Evolutionary conservation across 2,113 vertebrate genomes (phyloP), one percentile per base, ranked within the genome.

Genomic region (Coturnix japonica): DNA sequence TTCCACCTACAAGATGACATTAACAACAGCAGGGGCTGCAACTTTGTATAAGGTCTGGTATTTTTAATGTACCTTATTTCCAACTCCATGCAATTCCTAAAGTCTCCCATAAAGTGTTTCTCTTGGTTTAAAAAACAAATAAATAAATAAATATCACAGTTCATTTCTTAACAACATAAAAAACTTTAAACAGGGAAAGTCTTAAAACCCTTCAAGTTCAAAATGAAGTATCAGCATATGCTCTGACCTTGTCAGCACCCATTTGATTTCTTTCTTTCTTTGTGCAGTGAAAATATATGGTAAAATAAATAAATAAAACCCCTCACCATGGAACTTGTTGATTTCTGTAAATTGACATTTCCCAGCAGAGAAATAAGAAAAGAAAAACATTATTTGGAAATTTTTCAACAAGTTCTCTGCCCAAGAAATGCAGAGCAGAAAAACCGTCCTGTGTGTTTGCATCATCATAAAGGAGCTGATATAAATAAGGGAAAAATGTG

Each of bases 231-330:
- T 61, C 66, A 82, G 90, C 86, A 78, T 39, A 22, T 81, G 88
- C 72, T 69, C 75, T 91, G 61, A 93, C 86, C 83, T 84, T 93
- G 80, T 90, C 88, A 91, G 88, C 46, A 21, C 51, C 63, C 25
- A 31, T 63, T 81, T 0, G 0, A 41, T 84, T 92, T 83, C 82
- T 46, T 46, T 28, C 77, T 44, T 51, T 85, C 25, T 69, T 72
- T 56, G 22, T 2, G 7, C 13, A 77, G 72, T 41, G 19, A 90
- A 80, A 94, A 46, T 59, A 56, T 56, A 74, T 64, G 16, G n/a
- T 46, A 17, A 61, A 30, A 56, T 54, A 54, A 28, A 30, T 59
- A 53, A 56, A 25, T 49, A 22, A 30, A 35, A 10, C 63, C 22
- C 11, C 33, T 23, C 60, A 81, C 17, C 19, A 81, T 61, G 77